Conservation (phyloP, 2,113 vertebrate species). For the Laterallus jamaicensis region DNA sequence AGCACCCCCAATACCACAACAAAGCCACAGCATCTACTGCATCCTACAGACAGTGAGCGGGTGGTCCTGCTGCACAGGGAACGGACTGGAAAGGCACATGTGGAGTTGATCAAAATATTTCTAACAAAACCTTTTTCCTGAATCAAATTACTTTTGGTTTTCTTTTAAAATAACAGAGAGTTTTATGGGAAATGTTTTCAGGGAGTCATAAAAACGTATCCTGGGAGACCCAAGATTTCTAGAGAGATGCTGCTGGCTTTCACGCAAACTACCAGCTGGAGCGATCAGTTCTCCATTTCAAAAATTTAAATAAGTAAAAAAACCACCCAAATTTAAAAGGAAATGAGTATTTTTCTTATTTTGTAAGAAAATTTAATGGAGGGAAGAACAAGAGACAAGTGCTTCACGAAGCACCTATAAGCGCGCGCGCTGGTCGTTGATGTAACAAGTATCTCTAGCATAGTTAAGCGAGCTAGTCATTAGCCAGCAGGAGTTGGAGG, state of each 20-base stretch:
- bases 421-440: neutral
- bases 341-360: neutral
- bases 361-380: neutral
- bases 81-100: neutral
- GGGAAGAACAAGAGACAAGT: neutral
- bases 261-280: neutral
- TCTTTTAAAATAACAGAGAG: neutral
- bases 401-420: neutral
- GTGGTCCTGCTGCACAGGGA: neutral
- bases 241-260: neutral
- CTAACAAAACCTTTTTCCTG: neutral
- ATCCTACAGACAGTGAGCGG: neutral
- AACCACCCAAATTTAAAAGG: neutral
- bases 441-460: neutral
- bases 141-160: neutral
- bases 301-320: neutral
- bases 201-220: neutral
- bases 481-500: neutral
- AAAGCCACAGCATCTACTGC: neutral
- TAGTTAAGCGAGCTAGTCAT: neutral
- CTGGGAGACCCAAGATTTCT: neutral
- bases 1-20: accelerated
- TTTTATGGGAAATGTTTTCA: neutral
- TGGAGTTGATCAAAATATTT: conserved; percentile 5
- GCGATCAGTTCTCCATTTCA: neutral